Base-by-base conservation (phyloP, 1,140 invertebrate species). In the Hylyphantes graminicola region DNA sequence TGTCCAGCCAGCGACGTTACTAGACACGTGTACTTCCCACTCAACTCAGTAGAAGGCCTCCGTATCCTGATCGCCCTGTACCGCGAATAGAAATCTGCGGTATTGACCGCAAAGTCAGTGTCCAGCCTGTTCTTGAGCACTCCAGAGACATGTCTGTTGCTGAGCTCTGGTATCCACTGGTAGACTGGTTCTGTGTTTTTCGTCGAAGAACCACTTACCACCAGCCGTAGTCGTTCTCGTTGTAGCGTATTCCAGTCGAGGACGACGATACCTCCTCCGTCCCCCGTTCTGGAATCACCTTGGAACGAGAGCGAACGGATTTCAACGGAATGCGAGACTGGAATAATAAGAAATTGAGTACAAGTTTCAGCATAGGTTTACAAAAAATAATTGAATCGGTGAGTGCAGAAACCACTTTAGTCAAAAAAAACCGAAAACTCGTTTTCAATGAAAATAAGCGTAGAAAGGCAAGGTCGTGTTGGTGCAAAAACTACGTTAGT, bases 141-240 rank as follows among this genome's bases (percentile, higher is more conserved):
- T 90, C 86, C 92, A 87, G 91, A 88, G 65, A 92, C 93, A 87
- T 93, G 91, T 7, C 94, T 94, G 74, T 79, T 86, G 86, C 91
- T 91, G 21, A 90, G 87, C 10, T 90, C 88, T 19, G 92, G 91
- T 91, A 95, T 95, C 94, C 94, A 96, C 89, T 95, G 94, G 88
- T 95, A 95, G 10, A 94, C 93, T 15, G 92, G 91, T 70, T 92
- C 90, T 1, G 92, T 91, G 80, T 91, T 90, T n/a, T 68, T 93
- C 91, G 87, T 94, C 93, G 88, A 94, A 93, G 89, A 93, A 95
- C 94, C 94, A 95, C 89, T 95, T 95, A 96, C 92, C 19, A 95
- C 94, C 9, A 95, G 90, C 70, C 92, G 77, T 4, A 73, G 12
- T 88, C 90, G 57, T 93, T 93, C 19, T 91, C 89, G 51, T 91